These are phyloP conservation scores for Panagrolaimus sp. DNA, from an alignment of 1,140 invertebrate genomes.

Conservation along the genomic window DNA sequence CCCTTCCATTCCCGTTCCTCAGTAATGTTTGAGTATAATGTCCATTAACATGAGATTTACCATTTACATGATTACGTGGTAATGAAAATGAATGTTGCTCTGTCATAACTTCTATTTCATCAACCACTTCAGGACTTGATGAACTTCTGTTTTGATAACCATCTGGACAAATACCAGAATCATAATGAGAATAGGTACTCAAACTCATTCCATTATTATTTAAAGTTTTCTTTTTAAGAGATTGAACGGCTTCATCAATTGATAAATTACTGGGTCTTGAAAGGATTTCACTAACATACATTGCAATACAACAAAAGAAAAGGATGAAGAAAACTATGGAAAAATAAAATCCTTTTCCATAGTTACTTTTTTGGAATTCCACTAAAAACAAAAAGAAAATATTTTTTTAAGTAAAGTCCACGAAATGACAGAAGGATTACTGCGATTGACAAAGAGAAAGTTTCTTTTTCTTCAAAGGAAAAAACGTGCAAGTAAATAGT, in stretches of 20 bases:
- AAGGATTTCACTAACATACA: constrained; percentile 2
- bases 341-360: not conserved
- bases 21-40: too few species aligned
- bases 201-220: constrained; percentile 5
- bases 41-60: too few species aligned
- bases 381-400: not conserved
- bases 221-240: not conserved
- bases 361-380: not conserved
- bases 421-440: constrained; percentile 12
- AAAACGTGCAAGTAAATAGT: not conserved
- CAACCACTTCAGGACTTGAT: constrained; percentile 1
- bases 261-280: not conserved
- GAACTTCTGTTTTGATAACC: not conserved
- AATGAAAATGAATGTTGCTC: not conserved
- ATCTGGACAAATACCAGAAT: constrained; percentile 4
- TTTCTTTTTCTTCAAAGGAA: not conserved
- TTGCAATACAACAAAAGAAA: not conserved
- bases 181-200: constrained; percentile 1
- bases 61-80: too few species aligned
- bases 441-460: constrained; percentile 6
- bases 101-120: not conserved
- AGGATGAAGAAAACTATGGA: constrained; percentile 2
- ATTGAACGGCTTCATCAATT: not conserved
- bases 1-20: too few species aligned
- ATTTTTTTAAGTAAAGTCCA: constrained; percentile 13